Evolutionary conservation across 2,113 vertebrate genomes (phyloP), one percentile per base, ranked within the genome.

Genomic region (Sorex fumeus): DNA sequence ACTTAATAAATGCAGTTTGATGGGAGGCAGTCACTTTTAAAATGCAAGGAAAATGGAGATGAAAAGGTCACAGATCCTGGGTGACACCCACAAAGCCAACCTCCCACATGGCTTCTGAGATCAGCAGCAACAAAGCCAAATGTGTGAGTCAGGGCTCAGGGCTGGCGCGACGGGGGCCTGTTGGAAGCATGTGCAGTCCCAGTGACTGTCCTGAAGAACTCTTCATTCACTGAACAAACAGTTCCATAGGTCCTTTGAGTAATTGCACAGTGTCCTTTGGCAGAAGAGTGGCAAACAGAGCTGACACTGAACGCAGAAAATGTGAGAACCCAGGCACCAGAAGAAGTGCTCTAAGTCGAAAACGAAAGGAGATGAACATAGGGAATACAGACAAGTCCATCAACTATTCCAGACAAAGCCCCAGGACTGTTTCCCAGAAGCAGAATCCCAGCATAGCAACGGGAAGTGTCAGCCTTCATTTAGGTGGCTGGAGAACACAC

Each of bases 161-260:
- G 16, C 30, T 2, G 57, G 34, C 15, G n/a, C 77, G 2, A 6
- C 32, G 4, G 53, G 67, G 70, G n/a, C 81, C 47, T 19, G 1
- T 34, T 16, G 43, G 69, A 77, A 53, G 57, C 23, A 0, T 2
- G 13, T 11, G 25, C 85, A 9, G 47, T 64, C 79, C 64, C 50
- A 4, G 5, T 12, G 50, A 89, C 74, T 6, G 2, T 28, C 83
- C 40, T 4, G 21, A n/a, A 57, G 84, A 74, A 69, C 69, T 72
- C 72, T 91, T 66, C 74, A 93, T 76, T 91, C 91, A 87, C 1
- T 53, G 66, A 84, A 45, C 15, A 53, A 28, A 70, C 64, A 40
- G 30, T 84, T 76, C 80, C 50, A 81, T 87, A 85, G 57, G 57
- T 70, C 91, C 78, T 93, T 74, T 34, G 72, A 94, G 94, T 18